Conservation (phyloP, 2,113 vertebrate genomes). For the Psittacus erithacus region DNA sequence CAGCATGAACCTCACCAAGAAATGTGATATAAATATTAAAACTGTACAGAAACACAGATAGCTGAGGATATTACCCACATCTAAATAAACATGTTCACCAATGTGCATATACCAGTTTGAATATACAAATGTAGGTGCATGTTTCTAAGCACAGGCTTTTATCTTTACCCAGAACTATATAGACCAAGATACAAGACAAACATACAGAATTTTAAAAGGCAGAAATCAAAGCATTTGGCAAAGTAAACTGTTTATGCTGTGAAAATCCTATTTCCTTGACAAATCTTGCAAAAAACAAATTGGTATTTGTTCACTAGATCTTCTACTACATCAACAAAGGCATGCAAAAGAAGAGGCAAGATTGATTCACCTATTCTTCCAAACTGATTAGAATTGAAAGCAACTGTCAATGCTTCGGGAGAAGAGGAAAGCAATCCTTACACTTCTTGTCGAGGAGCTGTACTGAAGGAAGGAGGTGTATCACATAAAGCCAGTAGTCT, state of each 20-base stretch:
- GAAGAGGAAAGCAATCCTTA: slow-evolving; percentile 60
- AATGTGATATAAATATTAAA: not conserved
- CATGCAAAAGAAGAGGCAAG: not conserved
- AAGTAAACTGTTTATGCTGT: not conserved
- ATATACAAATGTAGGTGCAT: not conserved
- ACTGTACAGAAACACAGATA: not conserved
- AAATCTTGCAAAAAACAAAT: not conserved
- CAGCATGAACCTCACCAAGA: not conserved
- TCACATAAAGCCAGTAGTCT: slow-evolving; percentile 71
- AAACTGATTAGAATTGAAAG: not conserved
- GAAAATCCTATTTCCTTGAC: not conserved
- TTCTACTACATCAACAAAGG: not conserved
- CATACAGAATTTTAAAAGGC: not conserved
- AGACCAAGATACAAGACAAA: not conserved
- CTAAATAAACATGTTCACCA: not conserved
- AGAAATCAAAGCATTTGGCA: not conserved
- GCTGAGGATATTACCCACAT: not conserved
- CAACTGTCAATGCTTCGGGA: not conserved
- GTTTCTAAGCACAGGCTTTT: not conserved
- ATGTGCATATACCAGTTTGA: not conserved
- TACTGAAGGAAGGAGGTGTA: slow-evolving; percentile 77
- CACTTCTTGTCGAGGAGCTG: slow-evolving; percentile 77
- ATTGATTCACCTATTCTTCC: not conserved
- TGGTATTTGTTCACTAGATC: not conserved
- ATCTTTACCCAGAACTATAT: not conserved